phyloP scores from a whole-genome alignment of 2,113 vertebrate species.

The Cephalophus harveyi region DNA sequence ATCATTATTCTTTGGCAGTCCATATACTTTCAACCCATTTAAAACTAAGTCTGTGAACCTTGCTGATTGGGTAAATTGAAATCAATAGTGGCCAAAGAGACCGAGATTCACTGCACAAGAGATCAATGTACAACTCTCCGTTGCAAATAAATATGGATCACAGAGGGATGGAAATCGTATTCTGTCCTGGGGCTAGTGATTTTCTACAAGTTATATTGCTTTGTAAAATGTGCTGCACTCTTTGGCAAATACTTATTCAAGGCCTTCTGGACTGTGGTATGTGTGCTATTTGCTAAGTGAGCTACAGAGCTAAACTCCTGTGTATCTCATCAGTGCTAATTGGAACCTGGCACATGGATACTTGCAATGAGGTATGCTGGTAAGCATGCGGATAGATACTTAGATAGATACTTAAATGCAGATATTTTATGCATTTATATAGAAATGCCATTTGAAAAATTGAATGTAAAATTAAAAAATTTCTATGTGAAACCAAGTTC shows the following conservation, averaged over 20 bases:
- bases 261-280: neutral
- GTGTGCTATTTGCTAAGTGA: neutral
- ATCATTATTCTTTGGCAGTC: neutral
- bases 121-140: neutral
- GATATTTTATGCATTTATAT: neutral
- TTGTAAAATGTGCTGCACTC: neutral
- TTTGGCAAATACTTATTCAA: constrained; percentile 10
- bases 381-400: neutral
- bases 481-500: neutral
- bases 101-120: neutral
- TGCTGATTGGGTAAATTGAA: constrained; percentile 1
- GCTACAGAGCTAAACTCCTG: neutral
- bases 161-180: neutral
- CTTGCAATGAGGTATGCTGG: neutral
- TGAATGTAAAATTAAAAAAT: neutral
- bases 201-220: neutral
- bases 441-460: neutral
- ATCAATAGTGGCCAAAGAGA: constrained; percentile 23
- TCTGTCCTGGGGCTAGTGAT: neutral
- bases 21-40: neutral
- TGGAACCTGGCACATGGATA: neutral
- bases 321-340: neutral
- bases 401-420: neutral
- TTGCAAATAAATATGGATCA: neutral
- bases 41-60: constrained; percentile 38